Percentiles rank a stretch among this genome's conserved stretches.
Conservation (phyloP, 2,797 vertebrate genomes). For the Lagodon rhomboides region DNA sequence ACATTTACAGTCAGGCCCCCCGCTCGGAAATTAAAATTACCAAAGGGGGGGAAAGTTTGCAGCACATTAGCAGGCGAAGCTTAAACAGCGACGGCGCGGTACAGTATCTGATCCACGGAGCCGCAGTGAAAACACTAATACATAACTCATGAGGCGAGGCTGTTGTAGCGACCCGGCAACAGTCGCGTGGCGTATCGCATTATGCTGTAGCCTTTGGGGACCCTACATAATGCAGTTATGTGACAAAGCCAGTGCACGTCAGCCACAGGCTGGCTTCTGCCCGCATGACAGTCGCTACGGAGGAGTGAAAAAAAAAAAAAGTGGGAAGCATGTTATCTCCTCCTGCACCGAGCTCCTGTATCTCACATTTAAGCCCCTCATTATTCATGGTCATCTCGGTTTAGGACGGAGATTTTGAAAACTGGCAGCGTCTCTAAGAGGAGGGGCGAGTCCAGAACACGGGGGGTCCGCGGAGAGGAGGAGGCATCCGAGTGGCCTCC, state of each 20-base stretch:
- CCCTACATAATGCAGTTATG: slow-evolving; percentile 80
- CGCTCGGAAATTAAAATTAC: slow-evolving; percentile 67
- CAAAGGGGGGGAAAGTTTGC: slow-evolving; percentile 54
- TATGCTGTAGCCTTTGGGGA: slow-evolving; percentile 78
- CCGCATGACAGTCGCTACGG: slow-evolving; percentile 50
- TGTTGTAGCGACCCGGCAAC: slow-evolving; percentile 65
- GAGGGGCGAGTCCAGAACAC: slow-evolving; percentile 18
- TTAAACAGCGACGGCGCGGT: slow-evolving; percentile 45
- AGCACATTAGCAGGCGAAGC: slow-evolving; percentile 48
- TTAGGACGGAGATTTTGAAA: slow-evolving; percentile 44
- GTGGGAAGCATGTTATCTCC: slow-evolving; percentile 44
- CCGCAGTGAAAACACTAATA: slow-evolving; percentile 67
- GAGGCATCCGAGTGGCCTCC: slow-evolving; percentile 28
- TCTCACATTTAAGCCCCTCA: slow-evolving; percentile 47
- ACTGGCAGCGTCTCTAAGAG: slow-evolving; percentile 6
- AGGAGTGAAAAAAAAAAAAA: slow-evolving; percentile 9
- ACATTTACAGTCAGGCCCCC: slow-evolving; percentile 67
- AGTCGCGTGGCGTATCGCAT: slow-evolving; percentile 62
- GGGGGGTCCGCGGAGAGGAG: slow-evolving; percentile 5
- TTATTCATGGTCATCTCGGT: slow-evolving; percentile 61
- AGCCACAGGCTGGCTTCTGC: slow-evolving; percentile 69
- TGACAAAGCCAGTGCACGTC: slow-evolving; percentile 78
- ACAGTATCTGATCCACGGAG: slow-evolving; percentile 58
- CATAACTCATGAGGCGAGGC: slow-evolving; percentile 73
- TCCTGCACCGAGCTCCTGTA: slow-evolving; percentile 39